A percentile compares a stretch with the other conserved stretches of the same genome.
phyloP scores from a whole-genome alignment of 2,888 invertebrate genomes.

The Metalampra italica region DNA sequence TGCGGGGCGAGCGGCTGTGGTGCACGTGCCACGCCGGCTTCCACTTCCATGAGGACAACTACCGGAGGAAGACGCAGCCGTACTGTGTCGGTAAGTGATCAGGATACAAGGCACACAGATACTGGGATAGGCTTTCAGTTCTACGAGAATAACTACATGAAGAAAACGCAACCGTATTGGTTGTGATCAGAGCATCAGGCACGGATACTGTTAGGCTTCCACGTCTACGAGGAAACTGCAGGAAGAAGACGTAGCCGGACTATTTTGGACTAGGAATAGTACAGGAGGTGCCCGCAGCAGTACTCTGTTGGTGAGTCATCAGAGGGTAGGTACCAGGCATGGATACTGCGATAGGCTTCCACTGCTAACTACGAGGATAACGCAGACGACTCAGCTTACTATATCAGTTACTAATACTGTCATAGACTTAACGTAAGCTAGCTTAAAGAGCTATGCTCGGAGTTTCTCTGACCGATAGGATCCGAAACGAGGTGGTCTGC shows the following conservation, averaged over 20 bases:
- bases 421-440: no score
- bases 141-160: constrained; percentile 39
- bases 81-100: constrained; percentile 76
- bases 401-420: no score
- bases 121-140: neutral
- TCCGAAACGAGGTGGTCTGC: no score
- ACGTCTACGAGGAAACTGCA: constrained; percentile 79
- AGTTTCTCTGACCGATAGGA: no score
- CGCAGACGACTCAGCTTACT: no score
- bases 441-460: no score
- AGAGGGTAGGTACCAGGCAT: no score
- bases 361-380: no score
- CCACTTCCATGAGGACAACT: constrained; percentile 78
- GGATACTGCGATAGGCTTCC: no score
- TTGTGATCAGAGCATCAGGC: constrained; percentile 83
- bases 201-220: constrained; percentile 80
- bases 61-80: constrained; percentile 76
- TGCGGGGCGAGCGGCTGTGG: constrained; percentile 80
- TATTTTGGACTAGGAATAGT: no score
- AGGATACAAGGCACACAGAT: neutral
- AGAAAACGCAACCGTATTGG: constrained; percentile 71
- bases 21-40: constrained; percentile 83
- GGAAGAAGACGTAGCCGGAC: constrained; percentile 65
- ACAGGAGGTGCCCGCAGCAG: no score
- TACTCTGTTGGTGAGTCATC: no score